A percentile compares a stretch with the other conserved stretches of the same genome.
phyloP scores from a whole-genome alignment of 2,113 vertebrate genomes.

The Aptenodytes forsteri region DNA sequence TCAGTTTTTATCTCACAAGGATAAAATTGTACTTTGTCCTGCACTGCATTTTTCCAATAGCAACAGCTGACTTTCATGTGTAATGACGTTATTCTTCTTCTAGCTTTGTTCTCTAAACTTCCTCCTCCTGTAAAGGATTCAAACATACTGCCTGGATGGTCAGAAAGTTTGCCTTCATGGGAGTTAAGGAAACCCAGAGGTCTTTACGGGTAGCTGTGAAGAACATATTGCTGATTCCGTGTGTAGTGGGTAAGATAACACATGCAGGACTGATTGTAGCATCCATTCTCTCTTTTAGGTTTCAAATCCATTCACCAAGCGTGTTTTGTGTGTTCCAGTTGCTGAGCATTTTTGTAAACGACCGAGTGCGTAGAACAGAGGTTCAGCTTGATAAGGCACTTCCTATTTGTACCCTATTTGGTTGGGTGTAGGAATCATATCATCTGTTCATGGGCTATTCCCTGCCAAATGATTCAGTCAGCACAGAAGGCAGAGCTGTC shows the following conservation, averaged over 20 bases:
- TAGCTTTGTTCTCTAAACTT: not conserved
- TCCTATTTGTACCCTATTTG: not conserved
- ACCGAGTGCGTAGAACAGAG: not conserved
- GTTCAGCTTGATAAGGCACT: not conserved
- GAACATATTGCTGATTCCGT: not conserved
- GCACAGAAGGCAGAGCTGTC: not conserved
- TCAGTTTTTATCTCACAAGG: not conserved
- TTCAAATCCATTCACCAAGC: not conserved
- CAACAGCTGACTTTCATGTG: not conserved
- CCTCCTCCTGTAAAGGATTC: not conserved
- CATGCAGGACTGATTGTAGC: not conserved
- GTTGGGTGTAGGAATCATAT: not conserved
- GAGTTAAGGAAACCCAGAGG: not conserved
- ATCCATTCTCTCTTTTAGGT: not conserved
- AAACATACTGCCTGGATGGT: not conserved
- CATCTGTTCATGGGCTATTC: not conserved
- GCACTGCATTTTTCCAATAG: not conserved
- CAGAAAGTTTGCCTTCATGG: not conserved
- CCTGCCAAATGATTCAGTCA: no score
- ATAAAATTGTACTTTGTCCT: not conserved
- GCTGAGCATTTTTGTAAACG: not conserved
- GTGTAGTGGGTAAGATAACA: not conserved
- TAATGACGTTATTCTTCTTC: not conserved
- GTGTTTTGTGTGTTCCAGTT: not conserved
- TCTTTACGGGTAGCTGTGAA: not conserved